A percentile compares a stretch with the other conserved stretches of the same genome.
Evolutionary conservation across 1,140 invertebrate species (phyloP).

Genomic region (Meloidogyne chitwoodi): DNA sequence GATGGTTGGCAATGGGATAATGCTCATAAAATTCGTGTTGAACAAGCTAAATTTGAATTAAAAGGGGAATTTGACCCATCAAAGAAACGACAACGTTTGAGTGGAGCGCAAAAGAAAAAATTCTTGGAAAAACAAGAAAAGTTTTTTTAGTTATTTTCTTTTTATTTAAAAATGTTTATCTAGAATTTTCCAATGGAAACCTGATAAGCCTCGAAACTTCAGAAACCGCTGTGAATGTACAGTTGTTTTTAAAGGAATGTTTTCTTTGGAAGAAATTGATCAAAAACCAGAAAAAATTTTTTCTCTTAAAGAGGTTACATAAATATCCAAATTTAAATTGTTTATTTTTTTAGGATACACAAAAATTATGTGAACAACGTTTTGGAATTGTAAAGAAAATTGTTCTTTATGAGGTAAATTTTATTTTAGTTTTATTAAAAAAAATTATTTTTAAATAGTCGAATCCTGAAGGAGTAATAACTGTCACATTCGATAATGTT

Average conservation of each 20-base stretch:
- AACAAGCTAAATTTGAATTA: slow-evolving; percentile 86
- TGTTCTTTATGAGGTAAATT: slow-evolving; percentile 80
- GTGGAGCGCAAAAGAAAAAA: slow-evolving; percentile 74
- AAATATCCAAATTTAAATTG: too few relatives aligned
- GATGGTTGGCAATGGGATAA: slow-evolving; percentile 74
- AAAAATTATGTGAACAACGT: slow-evolving; percentile 77
- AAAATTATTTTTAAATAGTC: slow-evolving; percentile 66
- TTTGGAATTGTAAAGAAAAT: slow-evolving; percentile 89
- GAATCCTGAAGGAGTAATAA: slow-evolving; percentile 86
- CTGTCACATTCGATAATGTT: slow-evolving; percentile 81
- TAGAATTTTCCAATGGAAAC: slow-evolving; percentile 89
- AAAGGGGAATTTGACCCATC: slow-evolving; percentile 91
- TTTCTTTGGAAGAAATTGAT: slow-evolving; percentile 82
- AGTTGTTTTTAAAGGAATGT: slow-evolving; percentile 90
- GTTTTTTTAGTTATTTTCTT: slow-evolving; percentile 60
- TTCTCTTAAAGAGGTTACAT: slow-evolving; percentile 15
- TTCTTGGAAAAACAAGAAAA: slow-evolving; percentile 88
- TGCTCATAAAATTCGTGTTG: slow-evolving; percentile 75
- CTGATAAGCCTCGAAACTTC: slow-evolving; percentile 79
- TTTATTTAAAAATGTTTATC: slow-evolving; percentile 39
- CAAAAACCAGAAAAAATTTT: slow-evolving; percentile 54
- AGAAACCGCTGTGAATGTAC: slow-evolving; percentile 80
- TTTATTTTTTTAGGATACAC: slow-evolving; percentile 14
- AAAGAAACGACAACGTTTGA: slow-evolving; percentile 79
- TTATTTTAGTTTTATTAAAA: neutral